Evolutionary conservation across 1,140 invertebrate genomes (phyloP).

Genomic region (Hestina assimilis): DNA sequence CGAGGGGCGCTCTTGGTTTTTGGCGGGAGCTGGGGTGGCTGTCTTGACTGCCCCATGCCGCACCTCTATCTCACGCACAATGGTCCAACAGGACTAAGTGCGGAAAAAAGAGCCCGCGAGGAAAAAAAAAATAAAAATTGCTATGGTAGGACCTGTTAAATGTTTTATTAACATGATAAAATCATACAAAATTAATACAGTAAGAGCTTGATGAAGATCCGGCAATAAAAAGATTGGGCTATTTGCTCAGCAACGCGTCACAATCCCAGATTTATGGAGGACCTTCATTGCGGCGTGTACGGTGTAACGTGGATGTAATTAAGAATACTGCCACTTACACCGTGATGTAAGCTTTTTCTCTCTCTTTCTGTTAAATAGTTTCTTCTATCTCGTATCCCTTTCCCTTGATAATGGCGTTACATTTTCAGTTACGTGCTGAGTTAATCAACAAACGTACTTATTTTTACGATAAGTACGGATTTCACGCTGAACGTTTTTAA

Average conservation of each 20-base stretch:
- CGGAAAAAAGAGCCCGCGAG: no score
- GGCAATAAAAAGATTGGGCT: slow-evolving; percentile 8
- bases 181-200: no score
- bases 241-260: slow-evolving; percentile 2
- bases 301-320: slow-evolving; percentile 31
- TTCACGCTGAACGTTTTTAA: no score
- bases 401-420: neutral
- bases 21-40: no score
- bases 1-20: no score
- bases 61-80: no score
- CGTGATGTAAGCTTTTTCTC: slow-evolving; percentile 1
- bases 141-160: no score
- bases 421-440: neutral
- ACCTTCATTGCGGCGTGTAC: slow-evolving; percentile 26
- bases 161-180: neutral
- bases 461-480: no score
- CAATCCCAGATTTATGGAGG: slow-evolving; percentile 9
- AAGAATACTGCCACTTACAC: slow-evolving; percentile 20
- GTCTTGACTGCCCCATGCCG: no score
- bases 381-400: neutral
- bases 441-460: no score
- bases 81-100: no score
- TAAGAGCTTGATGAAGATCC: neutral
- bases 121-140: no score
- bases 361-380: neutral